Evolutionary conservation across 1,140 invertebrate genomes (phyloP).

Genomic region (Nymphalis io): DNA sequence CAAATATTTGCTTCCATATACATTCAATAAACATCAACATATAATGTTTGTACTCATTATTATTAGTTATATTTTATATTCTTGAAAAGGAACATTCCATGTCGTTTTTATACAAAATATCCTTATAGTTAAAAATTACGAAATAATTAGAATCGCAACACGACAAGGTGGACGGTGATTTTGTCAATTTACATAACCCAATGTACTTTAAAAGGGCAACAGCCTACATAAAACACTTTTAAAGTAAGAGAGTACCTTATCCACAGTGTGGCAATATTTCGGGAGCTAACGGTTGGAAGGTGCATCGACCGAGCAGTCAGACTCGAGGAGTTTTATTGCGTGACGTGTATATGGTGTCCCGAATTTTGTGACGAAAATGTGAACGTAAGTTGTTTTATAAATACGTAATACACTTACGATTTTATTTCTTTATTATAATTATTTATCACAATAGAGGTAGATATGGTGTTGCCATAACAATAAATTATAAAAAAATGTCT

Average conservation of each 20-base stretch:
- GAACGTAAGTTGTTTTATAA: constrained; percentile 36
- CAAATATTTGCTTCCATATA: too few relatives aligned
- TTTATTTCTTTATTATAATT: not conserved
- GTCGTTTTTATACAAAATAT: too few relatives aligned
- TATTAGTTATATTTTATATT: too few relatives aligned
- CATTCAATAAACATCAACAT: too few relatives aligned
- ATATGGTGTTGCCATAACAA: too few relatives aligned
- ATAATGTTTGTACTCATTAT: too few relatives aligned
- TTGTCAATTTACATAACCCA: constrained; percentile 5
- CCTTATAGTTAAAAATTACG: too few relatives aligned
- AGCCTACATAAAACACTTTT: constrained; percentile 23
- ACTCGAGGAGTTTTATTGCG: constrained; percentile 43
- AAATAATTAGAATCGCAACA: not conserved
- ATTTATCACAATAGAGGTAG: not conserved
- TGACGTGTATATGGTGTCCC: constrained; percentile 48
- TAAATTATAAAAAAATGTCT: too few relatives aligned
- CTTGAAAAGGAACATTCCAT: too few relatives aligned
- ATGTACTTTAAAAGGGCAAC: constrained; percentile 34
- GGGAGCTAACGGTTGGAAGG: constrained; percentile 67
- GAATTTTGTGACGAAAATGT: constrained; percentile 45
- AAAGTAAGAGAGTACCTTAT: constrained; percentile 34
- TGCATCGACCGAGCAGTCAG: constrained; percentile 62
- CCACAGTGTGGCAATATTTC: constrained; percentile 62
- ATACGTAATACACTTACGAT: not conserved
- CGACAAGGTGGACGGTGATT: not conserved